A percentile compares a stretch with the other conserved stretches of the same genome.
Evolutionary conservation across 2,888 invertebrate species (phyloP).

Genomic region (Conistra vaccinii): DNA sequence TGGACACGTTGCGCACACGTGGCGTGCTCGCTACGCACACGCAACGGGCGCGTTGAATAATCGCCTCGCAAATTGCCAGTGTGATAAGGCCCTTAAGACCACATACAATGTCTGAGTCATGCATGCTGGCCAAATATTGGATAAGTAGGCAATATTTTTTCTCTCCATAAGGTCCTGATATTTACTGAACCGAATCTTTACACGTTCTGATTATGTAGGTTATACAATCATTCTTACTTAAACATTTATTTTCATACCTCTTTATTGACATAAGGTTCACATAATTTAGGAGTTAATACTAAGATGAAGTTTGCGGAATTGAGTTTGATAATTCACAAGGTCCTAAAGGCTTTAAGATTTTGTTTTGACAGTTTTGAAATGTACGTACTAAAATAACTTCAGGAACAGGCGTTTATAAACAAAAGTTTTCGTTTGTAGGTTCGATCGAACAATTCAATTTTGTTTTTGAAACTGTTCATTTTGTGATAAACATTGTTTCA

Average conservation of each 20-base stretch:
- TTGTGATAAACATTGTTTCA: conserved; percentile 1
- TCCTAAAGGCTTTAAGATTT: not conserved
- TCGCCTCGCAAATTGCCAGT: no score
- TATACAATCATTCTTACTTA: conserved; percentile 4
- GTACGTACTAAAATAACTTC: conserved; percentile 13
- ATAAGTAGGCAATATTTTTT: conserved; percentile 8
- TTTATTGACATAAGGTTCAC: not conserved
- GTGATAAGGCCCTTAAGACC: not conserved
- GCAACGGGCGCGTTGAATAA: no score
- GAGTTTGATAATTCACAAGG: conserved; percentile 10
- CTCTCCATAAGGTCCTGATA: not conserved
- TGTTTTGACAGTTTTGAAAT: conserved; percentile 42
- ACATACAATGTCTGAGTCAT: conserved; percentile 9
- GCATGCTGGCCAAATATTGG: conserved; percentile 23
- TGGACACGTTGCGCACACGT: no score
- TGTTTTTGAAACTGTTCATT: not conserved
- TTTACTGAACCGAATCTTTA: conserved; percentile 22
- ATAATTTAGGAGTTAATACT: not conserved
- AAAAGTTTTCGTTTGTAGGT: conserved; percentile 11
- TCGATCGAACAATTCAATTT: conserved; percentile 7
- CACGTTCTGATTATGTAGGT: conserved; percentile 8
- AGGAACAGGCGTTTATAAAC: conserved; percentile 16
- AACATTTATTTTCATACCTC: not conserved
- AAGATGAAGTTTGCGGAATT: conserved; percentile 5
- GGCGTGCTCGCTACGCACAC: no score